Evolutionary conservation across 2,113 vertebrate species (phyloP), one percentile per base, ranked within the genome.

Genomic region (Oophaga pumilio): DNA sequence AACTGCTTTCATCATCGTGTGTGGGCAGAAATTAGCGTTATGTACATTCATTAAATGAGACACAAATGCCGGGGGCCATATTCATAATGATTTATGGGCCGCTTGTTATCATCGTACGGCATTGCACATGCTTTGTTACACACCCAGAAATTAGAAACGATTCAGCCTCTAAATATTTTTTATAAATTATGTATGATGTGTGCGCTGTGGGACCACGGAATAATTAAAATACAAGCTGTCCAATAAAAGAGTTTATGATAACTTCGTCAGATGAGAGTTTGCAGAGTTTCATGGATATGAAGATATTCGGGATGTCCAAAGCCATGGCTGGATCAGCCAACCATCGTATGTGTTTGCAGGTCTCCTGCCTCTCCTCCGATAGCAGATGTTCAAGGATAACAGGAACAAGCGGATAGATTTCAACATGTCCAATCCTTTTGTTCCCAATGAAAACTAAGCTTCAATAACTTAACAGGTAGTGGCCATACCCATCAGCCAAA

Each of bases 21-120:
- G 84, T 62, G 33, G 74, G 73, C 49, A 20, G 73, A 33, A 62
- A 85, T 85, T 20, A 66, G 28, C 49, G 22, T 66, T 64, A 68
- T 26, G 53, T 66, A 18, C 18, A 76, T 79, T 24, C 56, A 82
- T 50, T 62, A 60, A 50, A 4, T 11, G 1, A 74, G 50, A 81
- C 78, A 73, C 20, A 59, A 26, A 56, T 76, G 49, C 24, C 60
- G 62, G 20, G 20, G 20, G 49, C 62, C 80, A 43, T 68, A 8
- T 52, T 68, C 2, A 17, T 82, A 17, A 62, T 60, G 56, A 26
- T 24, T 68, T n/a, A 28, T 14, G 28, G 17, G 56, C 17, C 53
- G n/a, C n/a, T 20, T 17, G 33, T n/a, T 82, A 17, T 66, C 66
- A 22, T 24, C 17, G 49, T 64, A 4, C 28, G 8, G 59, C 33